Evolutionary conservation across 2,113 vertebrate species (phyloP), one percentile per base, ranked within the genome.

Genomic region (Dasyurus viverrinus): DNA sequence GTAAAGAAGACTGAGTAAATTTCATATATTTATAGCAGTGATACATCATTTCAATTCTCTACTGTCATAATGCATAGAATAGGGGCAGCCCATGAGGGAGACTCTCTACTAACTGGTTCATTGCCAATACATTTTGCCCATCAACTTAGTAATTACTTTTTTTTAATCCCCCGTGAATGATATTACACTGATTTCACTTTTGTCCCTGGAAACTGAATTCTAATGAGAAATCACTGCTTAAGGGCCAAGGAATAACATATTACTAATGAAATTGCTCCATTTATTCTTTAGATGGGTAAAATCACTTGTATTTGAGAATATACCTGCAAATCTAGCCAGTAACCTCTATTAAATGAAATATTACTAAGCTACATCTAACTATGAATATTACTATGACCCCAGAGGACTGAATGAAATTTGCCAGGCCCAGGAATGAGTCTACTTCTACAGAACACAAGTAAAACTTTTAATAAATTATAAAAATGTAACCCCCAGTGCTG

Each of bases 111-210:
- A 93, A 95, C 92, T 76, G 30, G 46, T 93, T 95, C 96, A 60
- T 90, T 94, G 54, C 19, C 25, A 93, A 94, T 96, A 93, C 22
- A 14, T 95, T 95, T 95, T 42, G 68, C 47, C 46, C 90, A 93
- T 92, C 48, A 68, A 42, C 89, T 97, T 96, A 54, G 96, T 97
- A 96, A 95, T 96, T 91, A 89, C 90, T 97, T 95, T 95, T 27
- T 93, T 84, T 23, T 30, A 84, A 48, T 95, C 84, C 91, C 53
- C 94, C 93, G 42, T 93, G 94, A 96, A 92, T 91, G 50, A 93
- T 24, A 12, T 89, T 94, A 89, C 25, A 95, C 16, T 89, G 52
- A 92, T 96, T 94, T 97, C 89, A 2, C 52, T 93, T 91, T 90
- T 54, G 36, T 95, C 60, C 4, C 11, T 91, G 76, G 94, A 60